Conservation (phyloP, 2,113 vertebrate species). For the Gymnobelideus leadbeateri region DNA sequence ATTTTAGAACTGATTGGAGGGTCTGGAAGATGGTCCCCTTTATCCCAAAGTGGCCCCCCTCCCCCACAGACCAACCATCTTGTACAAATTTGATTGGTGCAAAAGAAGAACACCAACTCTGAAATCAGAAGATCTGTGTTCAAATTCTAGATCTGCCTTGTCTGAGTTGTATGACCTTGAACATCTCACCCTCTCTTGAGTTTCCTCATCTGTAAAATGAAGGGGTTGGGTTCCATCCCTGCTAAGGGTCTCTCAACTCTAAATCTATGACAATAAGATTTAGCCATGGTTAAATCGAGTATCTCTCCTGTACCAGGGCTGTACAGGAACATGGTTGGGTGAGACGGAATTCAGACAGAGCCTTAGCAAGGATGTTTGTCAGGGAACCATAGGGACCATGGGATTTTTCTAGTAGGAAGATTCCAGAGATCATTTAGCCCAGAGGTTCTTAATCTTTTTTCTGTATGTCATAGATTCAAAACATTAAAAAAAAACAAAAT, state of each 20-base stretch:
- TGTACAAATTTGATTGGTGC: background rate
- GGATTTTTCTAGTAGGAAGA: background rate
- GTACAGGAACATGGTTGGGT: background rate
- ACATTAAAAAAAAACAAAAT: background rate
- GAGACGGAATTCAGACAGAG: background rate
- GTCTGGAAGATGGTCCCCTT: background rate
- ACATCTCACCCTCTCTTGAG: slow-evolving; percentile 5
- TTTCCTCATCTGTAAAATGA: slow-evolving; percentile 46
- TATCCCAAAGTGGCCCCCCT: background rate
- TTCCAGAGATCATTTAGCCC: background rate
- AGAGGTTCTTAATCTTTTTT: background rate
- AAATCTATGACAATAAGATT: background rate
- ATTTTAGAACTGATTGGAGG: background rate
- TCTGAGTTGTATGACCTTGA: background rate
- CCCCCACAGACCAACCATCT: background rate
- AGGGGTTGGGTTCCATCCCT: background rate
- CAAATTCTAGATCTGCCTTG: background rate
- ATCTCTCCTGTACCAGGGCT: background rate
- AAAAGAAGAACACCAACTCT: background rate
- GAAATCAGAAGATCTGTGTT: slow-evolving; percentile 24
- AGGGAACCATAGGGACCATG: background rate
- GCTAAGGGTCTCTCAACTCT: background rate
- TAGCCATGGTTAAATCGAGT: background rate
- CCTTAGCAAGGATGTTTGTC: background rate
- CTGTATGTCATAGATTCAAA: background rate